Base-by-base conservation (phyloP, 1,140 invertebrate genomes). In the Drosophila tropicalis region DNA sequence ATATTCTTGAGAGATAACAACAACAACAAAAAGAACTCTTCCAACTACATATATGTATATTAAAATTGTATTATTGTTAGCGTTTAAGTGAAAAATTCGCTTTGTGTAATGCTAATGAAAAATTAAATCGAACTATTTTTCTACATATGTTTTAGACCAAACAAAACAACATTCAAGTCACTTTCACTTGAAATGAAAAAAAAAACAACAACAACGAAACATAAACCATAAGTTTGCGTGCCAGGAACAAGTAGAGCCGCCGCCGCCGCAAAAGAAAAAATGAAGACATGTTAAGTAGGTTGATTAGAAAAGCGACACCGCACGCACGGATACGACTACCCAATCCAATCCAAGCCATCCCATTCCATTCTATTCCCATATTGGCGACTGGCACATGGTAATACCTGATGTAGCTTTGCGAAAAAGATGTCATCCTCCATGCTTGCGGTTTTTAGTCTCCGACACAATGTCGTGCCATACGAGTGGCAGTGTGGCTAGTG, bases 271-370 rank as follows among this genome's bases (percentile, higher is more conserved):
- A 51, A 39, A 55, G 70, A 47, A 54, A 54, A 63, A 80, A 76
- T 65, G 39, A 74, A 64, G 79, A 82, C 83, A 79, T 79, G 83
- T 81, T 82, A 77, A 60, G 65, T 70, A 64, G 82, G 66, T 87
- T 82, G 82, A 86, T 86, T 86, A 86, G 82, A 79, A 82, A 72
- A 68, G 68, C 56, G 73, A 76, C 75, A 66, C 67, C 66, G 55
- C 71, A 83, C 66, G 75, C 70, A 81, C 66, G 15, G 34, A n/a
- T 39, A 39, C 36, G 12, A 4, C 29, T 29, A 29, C 29, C 29
- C 29, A 40, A 40, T 61, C 34, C 10, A 22, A 5, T 3, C 1
- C 51, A 40, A 40, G 61, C 25, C 10, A 22, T 5, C 29, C 1
- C 57, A 25, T 29, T 32, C 9, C 57, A 13, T 47, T 13, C 17